Percentiles rank a stretch among this genome's conserved stretches.
Evolutionary conservation across 1,140 invertebrate genomes (phyloP).

Genomic region (Tetragonula clypearis): DNA sequence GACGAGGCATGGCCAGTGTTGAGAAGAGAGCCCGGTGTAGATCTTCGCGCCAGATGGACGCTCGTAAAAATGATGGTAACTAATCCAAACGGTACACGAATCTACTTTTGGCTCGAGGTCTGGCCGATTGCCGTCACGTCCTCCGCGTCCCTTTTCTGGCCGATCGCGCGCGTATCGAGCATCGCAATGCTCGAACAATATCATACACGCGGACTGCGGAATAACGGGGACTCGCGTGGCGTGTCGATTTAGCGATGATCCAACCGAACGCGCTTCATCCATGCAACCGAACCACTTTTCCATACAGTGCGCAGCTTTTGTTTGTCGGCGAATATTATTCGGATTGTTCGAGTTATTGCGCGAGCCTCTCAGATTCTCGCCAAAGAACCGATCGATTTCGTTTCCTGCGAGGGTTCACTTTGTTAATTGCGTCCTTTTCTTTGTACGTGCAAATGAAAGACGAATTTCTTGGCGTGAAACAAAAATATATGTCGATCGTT

Average conservation of each 20-base stretch:
- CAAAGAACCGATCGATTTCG: not conserved
- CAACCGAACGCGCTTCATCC: not conserved
- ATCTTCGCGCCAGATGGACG: conserved; percentile 18
- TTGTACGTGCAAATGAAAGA: no score
- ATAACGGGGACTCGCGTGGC: conserved; percentile 39
- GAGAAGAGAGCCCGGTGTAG: not conserved
- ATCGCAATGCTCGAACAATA: conserved; percentile 48
- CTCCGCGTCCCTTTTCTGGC: conserved; percentile 40
- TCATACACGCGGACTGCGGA: conserved; percentile 24
- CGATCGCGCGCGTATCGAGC: conserved; percentile 28
- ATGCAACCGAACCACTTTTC: not conserved
- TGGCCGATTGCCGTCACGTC: conserved; percentile 52
- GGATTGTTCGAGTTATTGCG: not conserved
- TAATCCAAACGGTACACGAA: conserved; percentile 38
- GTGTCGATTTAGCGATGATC: conserved; percentile 41
- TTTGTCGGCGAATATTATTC: not conserved
- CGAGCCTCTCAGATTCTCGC: not conserved
- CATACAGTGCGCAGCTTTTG: not conserved
- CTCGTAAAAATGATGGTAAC: conserved; percentile 40
- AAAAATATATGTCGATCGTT: no score
- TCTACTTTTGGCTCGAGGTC: conserved; percentile 40
- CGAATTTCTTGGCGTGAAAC: no score
- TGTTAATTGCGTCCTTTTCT: no score
- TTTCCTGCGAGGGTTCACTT: not conserved
- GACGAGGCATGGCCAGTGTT: not conserved